Conservation (phyloP, 2,797 vertebrate genomes). For the Caiman crocodilus region DNA sequence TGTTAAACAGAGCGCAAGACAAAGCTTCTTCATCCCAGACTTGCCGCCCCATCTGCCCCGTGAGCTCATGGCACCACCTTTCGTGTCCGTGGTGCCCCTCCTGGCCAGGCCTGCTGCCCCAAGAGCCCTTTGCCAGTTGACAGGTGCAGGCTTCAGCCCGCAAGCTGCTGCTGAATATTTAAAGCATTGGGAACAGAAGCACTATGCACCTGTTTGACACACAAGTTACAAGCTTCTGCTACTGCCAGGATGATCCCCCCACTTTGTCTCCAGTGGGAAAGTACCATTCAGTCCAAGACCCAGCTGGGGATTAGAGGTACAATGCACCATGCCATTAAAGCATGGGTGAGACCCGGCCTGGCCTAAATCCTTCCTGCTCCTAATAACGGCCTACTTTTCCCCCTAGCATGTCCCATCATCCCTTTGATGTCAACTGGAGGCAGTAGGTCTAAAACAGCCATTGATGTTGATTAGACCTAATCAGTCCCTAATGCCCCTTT, state of each 20-base stretch:
- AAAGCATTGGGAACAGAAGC: neutral
- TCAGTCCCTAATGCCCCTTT: conserved; percentile 69
- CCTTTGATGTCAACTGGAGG: conserved; percentile 70
- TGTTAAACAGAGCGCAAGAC: neutral
- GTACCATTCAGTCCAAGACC: rapidly evolving
- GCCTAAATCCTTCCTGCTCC: conserved; percentile 55
- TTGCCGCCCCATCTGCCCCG: too few species aligned
- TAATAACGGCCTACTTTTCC: conserved; percentile 4
- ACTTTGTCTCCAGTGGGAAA: neutral
- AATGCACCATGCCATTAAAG: neutral
- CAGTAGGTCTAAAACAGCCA: conserved; percentile 43
- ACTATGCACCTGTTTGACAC: neutral
- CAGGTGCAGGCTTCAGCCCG: neutral
- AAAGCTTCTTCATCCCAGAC: neutral
- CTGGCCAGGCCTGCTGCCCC: neutral
- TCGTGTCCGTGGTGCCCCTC: neutral
- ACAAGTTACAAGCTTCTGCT: neutral
- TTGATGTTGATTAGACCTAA: conserved; percentile 75
- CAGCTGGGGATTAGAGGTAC: conserved; percentile 37
- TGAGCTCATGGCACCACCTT: too few species aligned
- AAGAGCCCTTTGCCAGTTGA: rapidly evolving
- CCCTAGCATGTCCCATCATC: conserved; percentile 12
- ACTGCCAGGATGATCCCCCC: neutral
- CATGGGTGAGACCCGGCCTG: conserved; percentile 26
- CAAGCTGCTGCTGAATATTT: neutral